A percentile compares a stretch with the other conserved stretches of the same genome.
Evolutionary conservation across 2,888 invertebrate genomes (phyloP).

Genomic region (Rhagonycha fulva): DNA sequence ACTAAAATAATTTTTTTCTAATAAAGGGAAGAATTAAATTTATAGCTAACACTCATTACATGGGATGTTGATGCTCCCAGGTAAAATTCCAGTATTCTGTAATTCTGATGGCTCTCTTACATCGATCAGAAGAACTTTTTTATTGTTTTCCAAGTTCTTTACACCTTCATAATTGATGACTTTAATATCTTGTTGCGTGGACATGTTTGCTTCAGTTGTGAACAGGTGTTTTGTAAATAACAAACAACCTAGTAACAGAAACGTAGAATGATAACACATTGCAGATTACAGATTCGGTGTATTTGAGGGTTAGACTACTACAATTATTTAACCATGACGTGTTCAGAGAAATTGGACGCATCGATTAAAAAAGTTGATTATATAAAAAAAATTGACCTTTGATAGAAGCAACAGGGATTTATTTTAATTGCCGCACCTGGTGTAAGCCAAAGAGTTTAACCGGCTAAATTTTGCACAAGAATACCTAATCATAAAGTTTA

Average conservation of each 20-base stretch:
- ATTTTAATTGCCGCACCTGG: too few species aligned
- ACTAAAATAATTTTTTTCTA: slow-evolving; percentile 53
- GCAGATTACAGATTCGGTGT: too few species aligned
- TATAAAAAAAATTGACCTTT: not conserved
- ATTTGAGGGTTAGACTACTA: too few species aligned
- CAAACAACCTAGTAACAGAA: not conserved
- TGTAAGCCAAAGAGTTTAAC: too few species aligned
- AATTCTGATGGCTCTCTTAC: slow-evolving; percentile 77
- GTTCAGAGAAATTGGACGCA: not conserved
- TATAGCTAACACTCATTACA: slow-evolving; percentile 53
- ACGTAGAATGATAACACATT: not conserved
- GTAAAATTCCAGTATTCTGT: slow-evolving; percentile 70
- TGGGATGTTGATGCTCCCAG: slow-evolving; percentile 77
- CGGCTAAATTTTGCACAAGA: too few species aligned
- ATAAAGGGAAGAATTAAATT: not conserved
- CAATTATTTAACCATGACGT: too few species aligned
- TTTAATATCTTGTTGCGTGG: not conserved
- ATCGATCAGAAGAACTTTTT: slow-evolving; percentile 68
- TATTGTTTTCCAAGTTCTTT: slow-evolving; percentile 55
- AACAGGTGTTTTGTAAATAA: not conserved
- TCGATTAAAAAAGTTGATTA: not conserved
- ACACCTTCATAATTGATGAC: slow-evolving; percentile 53
- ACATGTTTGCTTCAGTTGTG: not conserved
- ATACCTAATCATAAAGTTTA: too few species aligned
- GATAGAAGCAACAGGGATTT: too few species aligned